These are phyloP conservation scores for Pachyrhynchus sulphureomaculatus DNA, from an alignment of 1,140 invertebrate species.

Conservation along the genomic window DNA sequence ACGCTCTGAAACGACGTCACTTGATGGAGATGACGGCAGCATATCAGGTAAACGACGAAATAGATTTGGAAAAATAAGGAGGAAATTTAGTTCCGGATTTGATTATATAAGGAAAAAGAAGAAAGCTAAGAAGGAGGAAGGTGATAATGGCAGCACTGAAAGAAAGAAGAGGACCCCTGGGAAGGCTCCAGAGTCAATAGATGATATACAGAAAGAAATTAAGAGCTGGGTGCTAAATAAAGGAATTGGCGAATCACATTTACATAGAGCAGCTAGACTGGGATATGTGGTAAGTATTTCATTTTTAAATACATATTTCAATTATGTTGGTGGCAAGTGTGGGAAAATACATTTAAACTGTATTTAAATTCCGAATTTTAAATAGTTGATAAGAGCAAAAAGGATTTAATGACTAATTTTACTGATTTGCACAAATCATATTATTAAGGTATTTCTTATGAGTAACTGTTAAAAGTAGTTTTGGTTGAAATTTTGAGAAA, in stretches of 20 bases:
- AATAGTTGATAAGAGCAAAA: too few relatives aligned
- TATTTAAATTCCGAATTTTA: too few relatives aligned
- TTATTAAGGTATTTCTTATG: too few relatives aligned
- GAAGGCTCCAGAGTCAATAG: slow-evolving; percentile 66
- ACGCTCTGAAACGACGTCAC: slow-evolving; percentile 46
- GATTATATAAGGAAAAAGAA: slow-evolving; percentile 90
- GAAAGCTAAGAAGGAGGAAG: slow-evolving; percentile 57
- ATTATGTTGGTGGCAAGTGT: too few relatives aligned
- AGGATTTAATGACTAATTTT: too few relatives aligned
- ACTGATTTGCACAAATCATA: too few relatives aligned
- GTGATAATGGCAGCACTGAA: slow-evolving; percentile 48
- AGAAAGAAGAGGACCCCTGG: slow-evolving; percentile 39
- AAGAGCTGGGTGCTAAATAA: slow-evolving; percentile 91
- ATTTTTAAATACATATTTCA: not conserved
- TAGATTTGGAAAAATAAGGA: slow-evolving; percentile 57
- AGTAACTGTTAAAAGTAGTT: too few relatives aligned
- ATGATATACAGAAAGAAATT: slow-evolving; percentile 82
- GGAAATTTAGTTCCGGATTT: slow-evolving; percentile 75
- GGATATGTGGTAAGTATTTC: slow-evolving; percentile 74
- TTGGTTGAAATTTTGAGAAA: too few relatives aligned
- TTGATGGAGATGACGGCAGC: slow-evolving; percentile 45
- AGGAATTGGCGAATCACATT: slow-evolving; percentile 86
- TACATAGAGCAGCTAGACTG: slow-evolving; percentile 85
- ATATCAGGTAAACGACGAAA: slow-evolving; percentile 51
- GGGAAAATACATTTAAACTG: too few relatives aligned